phyloP scores from a whole-genome alignment of 2,888 invertebrate species.

The Andrena praecox region DNA sequence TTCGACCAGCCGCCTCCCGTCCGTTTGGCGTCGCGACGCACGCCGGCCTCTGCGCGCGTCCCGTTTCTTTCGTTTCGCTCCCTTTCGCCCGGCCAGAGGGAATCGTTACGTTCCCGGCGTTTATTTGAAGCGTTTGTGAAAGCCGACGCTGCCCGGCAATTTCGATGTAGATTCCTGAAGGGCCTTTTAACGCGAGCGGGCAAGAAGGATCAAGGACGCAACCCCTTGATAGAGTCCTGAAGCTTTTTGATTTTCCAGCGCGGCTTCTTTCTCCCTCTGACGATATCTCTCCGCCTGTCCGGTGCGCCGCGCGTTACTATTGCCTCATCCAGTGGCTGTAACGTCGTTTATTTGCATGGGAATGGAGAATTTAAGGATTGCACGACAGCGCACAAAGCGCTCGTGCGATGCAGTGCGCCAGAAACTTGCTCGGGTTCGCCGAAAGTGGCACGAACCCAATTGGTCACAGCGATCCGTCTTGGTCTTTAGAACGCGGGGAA shows the following conservation, averaged over 20 bases:
- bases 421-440: background rate
- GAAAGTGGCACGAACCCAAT: constrained; percentile 30
- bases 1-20: constrained; percentile 25
- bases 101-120: constrained; percentile 67
- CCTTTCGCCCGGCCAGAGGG: constrained; percentile 48
- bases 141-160: constrained; percentile 66
- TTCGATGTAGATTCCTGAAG: constrained; percentile 71
- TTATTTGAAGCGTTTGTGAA: constrained; percentile 63
- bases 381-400: background rate
- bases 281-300: background rate
- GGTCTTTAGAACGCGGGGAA: constrained; percentile 42
- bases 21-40: constrained; percentile 33
- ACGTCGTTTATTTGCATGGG: background rate
- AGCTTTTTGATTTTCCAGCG: constrained; percentile 42
- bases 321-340: background rate
- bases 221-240: constrained; percentile 26
- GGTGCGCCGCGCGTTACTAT: background rate
- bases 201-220: constrained; percentile 45
- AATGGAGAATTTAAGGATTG: too few relatives aligned
- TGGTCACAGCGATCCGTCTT: constrained; percentile 42
- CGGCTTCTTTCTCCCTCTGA: background rate
- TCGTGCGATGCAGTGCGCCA: background rate
- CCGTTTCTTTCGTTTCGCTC: constrained; percentile 40
- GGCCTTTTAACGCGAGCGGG: constrained; percentile 57
- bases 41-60: constrained; percentile 15